Percentiles rank a stretch among this genome's conserved stretches.
Conservation (phyloP, 2,888 invertebrate species). For the Allophyes oxyacanthae region DNA sequence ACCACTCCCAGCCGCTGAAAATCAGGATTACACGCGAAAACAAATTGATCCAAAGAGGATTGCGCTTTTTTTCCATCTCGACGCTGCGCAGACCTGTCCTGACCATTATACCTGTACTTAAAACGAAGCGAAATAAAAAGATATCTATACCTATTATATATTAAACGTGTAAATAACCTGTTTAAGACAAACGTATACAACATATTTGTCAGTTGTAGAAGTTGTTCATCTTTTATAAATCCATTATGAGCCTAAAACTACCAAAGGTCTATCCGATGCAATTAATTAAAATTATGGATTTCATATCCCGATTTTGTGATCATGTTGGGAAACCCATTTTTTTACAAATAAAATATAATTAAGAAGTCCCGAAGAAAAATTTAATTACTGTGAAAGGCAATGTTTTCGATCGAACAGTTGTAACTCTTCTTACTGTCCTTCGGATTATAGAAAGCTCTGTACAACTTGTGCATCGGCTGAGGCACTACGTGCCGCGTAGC, state of each 20-base stretch:
- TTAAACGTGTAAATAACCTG: no score
- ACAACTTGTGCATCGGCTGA: not conserved
- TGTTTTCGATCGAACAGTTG: not conserved
- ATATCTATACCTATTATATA: constrained; percentile 1
- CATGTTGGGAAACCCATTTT: no score
- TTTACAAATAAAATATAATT: no score
- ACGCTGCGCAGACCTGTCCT: constrained; percentile 33
- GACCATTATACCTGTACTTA: constrained; percentile 38
- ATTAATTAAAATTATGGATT: no score
- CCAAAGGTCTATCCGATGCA: no score
- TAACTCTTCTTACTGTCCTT: not conserved
- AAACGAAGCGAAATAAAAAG: constrained; percentile 28
- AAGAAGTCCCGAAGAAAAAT: no score
- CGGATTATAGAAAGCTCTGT: not conserved
- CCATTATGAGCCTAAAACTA: no score
- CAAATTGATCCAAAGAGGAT: constrained; percentile 69
- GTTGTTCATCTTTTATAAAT: no score
- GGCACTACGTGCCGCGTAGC: not conserved
- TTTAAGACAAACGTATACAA: no score
- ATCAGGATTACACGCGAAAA: constrained; percentile 65
- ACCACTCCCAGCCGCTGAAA: constrained; percentile 69
- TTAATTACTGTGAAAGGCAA: no score
- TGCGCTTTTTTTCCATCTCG: constrained; percentile 60
- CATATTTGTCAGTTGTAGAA: no score
- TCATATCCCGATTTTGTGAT: no score